phyloP scores from a whole-genome alignment of 1,140 invertebrate species.

The Cydia fagiglandana region DNA sequence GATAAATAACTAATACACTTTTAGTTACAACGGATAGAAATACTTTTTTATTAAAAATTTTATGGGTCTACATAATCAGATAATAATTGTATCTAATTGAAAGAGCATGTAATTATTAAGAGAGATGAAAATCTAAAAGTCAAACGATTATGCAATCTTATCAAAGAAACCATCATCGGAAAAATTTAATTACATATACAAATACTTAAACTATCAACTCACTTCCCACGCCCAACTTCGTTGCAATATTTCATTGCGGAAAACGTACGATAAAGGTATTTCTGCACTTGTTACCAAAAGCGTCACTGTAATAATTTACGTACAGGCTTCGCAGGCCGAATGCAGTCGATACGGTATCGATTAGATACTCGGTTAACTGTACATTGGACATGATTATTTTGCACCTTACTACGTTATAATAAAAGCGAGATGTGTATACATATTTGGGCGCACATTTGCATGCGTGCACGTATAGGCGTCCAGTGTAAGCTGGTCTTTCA shows the following conservation, averaged over 20 bases:
- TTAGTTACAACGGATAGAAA: no score
- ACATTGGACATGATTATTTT: slow-evolving; percentile 39
- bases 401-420: background rate
- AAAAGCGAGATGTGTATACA: background rate
- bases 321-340: slow-evolving; percentile 27
- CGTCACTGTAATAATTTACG: slow-evolving; percentile 22
- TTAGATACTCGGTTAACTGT: slow-evolving; percentile 71
- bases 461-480: slow-evolving; percentile 70
- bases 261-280: background rate
- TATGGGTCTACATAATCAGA: no score
- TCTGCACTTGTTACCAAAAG: slow-evolving; percentile 21
- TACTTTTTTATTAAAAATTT: no score
- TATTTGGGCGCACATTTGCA: slow-evolving; percentile 53
- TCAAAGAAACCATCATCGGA: background rate
- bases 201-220: slow-evolving; percentile 16
- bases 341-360: slow-evolving; percentile 71
- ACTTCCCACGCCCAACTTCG: slow-evolving; percentile 13
- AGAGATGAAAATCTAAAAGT: background rate
- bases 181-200: background rate
- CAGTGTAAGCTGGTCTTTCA: slow-evolving; percentile 47
- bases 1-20: no score
- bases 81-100: no score
- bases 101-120: no score
- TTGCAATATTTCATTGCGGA: slow-evolving; percentile 13
- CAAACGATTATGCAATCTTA: background rate